Base-by-base conservation (phyloP, 2,888 invertebrate genomes). In the Tetanocera ferruginea region DNA sequence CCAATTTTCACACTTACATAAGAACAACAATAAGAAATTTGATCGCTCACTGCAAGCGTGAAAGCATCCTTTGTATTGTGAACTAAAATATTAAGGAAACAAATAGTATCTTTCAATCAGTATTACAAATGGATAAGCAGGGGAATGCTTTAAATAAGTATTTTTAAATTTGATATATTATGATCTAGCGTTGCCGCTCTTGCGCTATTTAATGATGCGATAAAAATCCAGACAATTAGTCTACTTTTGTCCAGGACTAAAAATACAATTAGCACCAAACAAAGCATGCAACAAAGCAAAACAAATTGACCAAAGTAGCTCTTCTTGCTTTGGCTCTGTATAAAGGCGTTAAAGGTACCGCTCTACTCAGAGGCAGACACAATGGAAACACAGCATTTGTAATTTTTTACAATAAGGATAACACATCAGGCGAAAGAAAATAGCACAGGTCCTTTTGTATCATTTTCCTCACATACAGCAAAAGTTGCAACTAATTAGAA, bases 341-440 rank as follows among this genome's bases (percentile, higher is more conserved):
- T 69, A 23, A 51, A 8, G 19, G 66, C 34, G 37, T 14, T 25
- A 14, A 31, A 64, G 17, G n/a, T 23, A 19, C 19, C n/a, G 55
- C 55, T 23, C 25, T 6, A 34, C 19, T 19, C 9, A 19, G n/a
- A 25, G 25, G 57, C 55, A 77, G 64, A 74, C 62, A 81, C 74
- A 81, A 80, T 82, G 79, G 81, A 77, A 81, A 79, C 80, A 77
- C 31, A 60, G 72, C 60, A 19, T 14, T 23, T 19, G 60, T 69
- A 69, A 69, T 69, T 51, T 69, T 69, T 69, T 49, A 69, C 51
- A 25, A 64, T 28, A 25, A 11, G 43, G 31, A 57, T 8, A 34
- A 52, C 31, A 23, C 14, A 72, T 17, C 9, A 43, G 62, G 28
- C 19, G 51, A 19, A 25, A 43, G 6, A 57, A 31, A 74, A 28